Conservation (phyloP, 2,888 invertebrate species). For the Actias luna region DNA sequence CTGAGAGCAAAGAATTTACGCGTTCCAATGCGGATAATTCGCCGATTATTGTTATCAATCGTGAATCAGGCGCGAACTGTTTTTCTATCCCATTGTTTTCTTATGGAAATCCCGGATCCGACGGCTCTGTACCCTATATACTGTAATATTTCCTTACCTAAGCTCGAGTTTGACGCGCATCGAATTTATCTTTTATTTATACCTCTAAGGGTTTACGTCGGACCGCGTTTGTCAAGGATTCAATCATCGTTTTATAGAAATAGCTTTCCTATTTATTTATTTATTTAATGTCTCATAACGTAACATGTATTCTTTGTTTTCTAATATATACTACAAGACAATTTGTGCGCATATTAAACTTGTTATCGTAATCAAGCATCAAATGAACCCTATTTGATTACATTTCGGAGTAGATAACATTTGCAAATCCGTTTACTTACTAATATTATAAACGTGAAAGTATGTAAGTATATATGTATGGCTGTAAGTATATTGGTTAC, state of each 20-base stretch:
- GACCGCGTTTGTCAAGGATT: conserved; percentile 24
- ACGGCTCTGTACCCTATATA: conserved; percentile 20
- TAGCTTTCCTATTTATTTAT: neutral
- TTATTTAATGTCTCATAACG: neutral
- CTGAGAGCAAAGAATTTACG: neutral
- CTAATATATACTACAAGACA: no score
- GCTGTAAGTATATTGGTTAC: no score
- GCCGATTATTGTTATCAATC: conserved; percentile 28
- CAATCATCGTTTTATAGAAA: conserved; percentile 20
- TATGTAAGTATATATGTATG: no score
- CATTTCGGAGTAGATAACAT: no score
- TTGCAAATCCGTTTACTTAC: no score
- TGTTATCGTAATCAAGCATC: no score
- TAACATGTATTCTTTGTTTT: neutral
- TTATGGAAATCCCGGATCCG: conserved; percentile 39
- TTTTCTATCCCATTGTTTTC: conserved; percentile 40
- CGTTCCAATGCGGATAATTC: conserved; percentile 10
- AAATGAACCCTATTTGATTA: no score
- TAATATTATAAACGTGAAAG: no score
- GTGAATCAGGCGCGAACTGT: conserved; percentile 36
- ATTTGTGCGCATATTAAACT: no score
- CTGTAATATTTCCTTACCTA: conserved; percentile 23
- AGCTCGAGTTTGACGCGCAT: conserved; percentile 19
- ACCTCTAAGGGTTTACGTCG: conserved; percentile 23
- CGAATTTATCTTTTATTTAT: conserved; percentile 25